These are phyloP conservation scores for Pachyseris speciosa DNA, from an alignment of 64 coral and sea anemone species.

Conservation along the genomic window DNA sequence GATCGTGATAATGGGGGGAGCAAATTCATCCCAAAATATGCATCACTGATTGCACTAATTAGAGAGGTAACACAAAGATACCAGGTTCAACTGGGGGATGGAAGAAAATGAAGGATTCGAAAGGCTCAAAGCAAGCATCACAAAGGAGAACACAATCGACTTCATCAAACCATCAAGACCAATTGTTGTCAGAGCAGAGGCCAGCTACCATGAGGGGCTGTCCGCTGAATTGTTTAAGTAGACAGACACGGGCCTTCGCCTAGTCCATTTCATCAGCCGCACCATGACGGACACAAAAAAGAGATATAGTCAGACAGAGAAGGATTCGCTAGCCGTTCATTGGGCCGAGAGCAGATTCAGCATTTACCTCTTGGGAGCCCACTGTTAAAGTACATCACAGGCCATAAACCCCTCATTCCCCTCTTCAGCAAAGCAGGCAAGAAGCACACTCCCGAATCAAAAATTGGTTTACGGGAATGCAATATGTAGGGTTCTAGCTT, in stretches of 20 bases:
- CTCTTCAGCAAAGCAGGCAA: conserved; percentile 45
- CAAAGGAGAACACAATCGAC: too few species aligned
- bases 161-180: too few species aligned
- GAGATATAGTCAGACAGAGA: conserved; percentile 63
- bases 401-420: conserved; percentile 50
- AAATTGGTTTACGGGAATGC: conserved; percentile 62
- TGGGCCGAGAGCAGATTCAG: conserved; percentile 66
- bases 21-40: too few species aligned
- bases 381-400: conserved; percentile 55
- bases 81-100: too few species aligned
- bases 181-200: not conserved
- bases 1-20: too few species aligned
- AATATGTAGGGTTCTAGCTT: conserved; percentile 51
- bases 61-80: too few species aligned
- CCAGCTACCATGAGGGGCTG: conserved; percentile 11
- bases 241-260: not conserved
- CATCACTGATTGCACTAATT: too few species aligned
- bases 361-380: conserved; percentile 59
- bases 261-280: conserved; percentile 11
- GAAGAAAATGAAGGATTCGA: too few species aligned
- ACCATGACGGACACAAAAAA: conserved; percentile 46
- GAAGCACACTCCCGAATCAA: conserved; percentile 51
- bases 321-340: conserved; percentile 45
- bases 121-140: too few species aligned
- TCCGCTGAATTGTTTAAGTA: not conserved